These are phyloP conservation scores for Frankliniella intonsa DNA, from an alignment of 2,888 invertebrate species.

Conservation along the genomic window DNA sequence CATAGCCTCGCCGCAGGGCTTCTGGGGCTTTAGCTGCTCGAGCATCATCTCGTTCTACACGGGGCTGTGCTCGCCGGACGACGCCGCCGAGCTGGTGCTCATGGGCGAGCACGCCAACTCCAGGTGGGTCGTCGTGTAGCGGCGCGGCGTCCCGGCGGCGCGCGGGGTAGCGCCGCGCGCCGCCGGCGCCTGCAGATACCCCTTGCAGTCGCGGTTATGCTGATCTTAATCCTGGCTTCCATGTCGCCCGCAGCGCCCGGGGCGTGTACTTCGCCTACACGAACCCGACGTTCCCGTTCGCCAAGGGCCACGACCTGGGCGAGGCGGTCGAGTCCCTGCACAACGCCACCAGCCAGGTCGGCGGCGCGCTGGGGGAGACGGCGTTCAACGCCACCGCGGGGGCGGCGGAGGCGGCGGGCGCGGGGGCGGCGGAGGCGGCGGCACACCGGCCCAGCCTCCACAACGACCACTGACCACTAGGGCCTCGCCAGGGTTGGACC, in stretches of 20 bases:
- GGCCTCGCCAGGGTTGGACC: too few relatives aligned
- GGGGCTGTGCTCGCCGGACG: conserved; percentile 49
- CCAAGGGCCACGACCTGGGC: background rate
- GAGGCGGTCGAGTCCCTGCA: background rate
- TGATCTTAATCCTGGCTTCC: background rate
- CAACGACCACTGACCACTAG: background rate
- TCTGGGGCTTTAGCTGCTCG: conserved; percentile 54
- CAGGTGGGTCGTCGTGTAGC: conserved; percentile 46
- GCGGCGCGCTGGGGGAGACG: background rate
- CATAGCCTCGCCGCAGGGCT: conserved; percentile 50
- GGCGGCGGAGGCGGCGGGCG: background rate
- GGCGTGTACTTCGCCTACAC: conserved; percentile 12
- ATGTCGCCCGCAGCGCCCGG: background rate
- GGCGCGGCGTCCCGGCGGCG: background rate
- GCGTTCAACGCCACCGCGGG: background rate
- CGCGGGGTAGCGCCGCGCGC: background rate
- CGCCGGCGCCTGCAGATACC: background rate
- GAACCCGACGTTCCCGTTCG: conserved; percentile 15
- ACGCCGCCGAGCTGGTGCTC: conserved; percentile 45
- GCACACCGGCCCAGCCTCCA: background rate
- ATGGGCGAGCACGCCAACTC: conserved; percentile 53
- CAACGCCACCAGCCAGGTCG: conserved; percentile 13
- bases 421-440: background rate
- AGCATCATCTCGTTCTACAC: conserved; percentile 53
- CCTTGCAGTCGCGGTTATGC: background rate